These are phyloP conservation scores for Mormyrus proboscirostris DNA, from an alignment of 2,797 vertebrate species.

Conservation along the genomic window DNA sequence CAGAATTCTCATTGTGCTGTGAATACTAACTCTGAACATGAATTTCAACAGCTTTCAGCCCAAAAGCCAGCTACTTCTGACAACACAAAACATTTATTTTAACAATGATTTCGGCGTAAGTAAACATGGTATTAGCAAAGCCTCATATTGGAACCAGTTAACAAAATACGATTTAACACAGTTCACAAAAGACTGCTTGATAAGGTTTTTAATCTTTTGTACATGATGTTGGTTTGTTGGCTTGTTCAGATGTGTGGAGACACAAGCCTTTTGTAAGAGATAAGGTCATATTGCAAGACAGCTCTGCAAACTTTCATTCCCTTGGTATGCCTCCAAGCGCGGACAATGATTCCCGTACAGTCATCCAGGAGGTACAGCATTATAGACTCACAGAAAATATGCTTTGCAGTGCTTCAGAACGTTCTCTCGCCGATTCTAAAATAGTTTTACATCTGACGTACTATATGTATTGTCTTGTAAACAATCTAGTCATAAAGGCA, in stretches of 20 bases:
- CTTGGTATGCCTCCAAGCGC: neutral
- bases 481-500: neutral
- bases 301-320: neutral
- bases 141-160: neutral
- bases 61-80: neutral
- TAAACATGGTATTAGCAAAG: neutral
- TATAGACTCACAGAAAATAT: neutral
- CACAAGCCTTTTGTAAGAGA: neutral
- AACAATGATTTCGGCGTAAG: neutral
- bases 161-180: constrained; percentile 7
- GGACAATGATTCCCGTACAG: neutral
- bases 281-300: neutral
- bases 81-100: neutral
- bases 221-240: neutral
- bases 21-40: neutral
- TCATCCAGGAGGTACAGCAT: neutral
- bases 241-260: neutral
- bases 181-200: neutral
- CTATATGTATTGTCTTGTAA: neutral
- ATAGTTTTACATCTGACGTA: neutral
- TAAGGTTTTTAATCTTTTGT: neutral
- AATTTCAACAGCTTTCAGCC: neutral
- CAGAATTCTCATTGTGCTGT: neutral
- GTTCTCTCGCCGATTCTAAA: neutral
- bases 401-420: neutral